phyloP scores from a whole-genome alignment of 2,888 invertebrate genomes.

The Xestia c-nigrum region DNA sequence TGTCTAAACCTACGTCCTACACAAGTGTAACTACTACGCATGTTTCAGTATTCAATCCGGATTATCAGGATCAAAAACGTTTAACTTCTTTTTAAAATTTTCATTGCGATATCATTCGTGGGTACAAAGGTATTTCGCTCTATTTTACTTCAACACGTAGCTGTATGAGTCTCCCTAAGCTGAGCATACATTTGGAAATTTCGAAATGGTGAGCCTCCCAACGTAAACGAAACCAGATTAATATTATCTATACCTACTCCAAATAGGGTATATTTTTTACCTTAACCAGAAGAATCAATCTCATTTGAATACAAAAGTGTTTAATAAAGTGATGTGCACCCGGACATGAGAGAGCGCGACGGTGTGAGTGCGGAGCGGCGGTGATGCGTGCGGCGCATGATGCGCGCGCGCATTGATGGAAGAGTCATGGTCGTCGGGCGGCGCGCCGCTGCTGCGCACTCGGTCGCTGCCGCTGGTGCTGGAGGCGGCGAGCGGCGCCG shows the following conservation, averaged over 20 bases:
- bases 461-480: slow-evolving; percentile 92
- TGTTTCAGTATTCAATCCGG: slow-evolving; percentile 46
- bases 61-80: not conserved
- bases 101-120: not conserved
- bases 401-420: slow-evolving; percentile 89
- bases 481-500: slow-evolving; percentile 87
- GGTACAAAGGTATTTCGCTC: not conserved
- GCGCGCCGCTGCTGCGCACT: slow-evolving; percentile 92
- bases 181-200: not conserved
- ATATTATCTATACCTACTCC: not conserved
- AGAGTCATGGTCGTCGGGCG: slow-evolving; percentile 90
- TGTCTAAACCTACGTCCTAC: slow-evolving; percentile 55
- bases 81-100: not conserved
- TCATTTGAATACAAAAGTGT: slow-evolving; percentile 29
- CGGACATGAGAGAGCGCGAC: slow-evolving; percentile 82
- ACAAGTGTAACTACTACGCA: slow-evolving; percentile 47
- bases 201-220: slow-evolving; percentile 63
- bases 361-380: slow-evolving; percentile 77
- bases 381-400: slow-evolving; percentile 87
- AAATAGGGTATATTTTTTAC: not conserved
- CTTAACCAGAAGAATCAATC: not conserved
- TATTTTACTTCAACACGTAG: no score
- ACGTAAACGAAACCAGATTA: slow-evolving; percentile 1
- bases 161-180: not conserved
- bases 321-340: slow-evolving; percentile 71